Evolutionary conservation across 2,888 invertebrate species (phyloP).

Genomic region (Mythimna impura): DNA sequence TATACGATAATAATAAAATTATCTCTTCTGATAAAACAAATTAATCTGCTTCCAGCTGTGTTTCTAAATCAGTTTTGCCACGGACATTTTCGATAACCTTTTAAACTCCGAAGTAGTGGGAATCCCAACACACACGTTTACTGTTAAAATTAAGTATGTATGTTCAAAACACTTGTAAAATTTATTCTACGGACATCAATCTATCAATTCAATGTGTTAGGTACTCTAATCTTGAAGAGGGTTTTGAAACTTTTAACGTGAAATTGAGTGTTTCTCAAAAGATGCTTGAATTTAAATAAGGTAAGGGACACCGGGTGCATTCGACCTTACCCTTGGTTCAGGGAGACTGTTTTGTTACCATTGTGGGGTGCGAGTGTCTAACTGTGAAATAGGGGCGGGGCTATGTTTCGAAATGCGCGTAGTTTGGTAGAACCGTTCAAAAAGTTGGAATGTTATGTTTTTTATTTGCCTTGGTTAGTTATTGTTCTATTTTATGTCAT

Average conservation of each 20-base stretch:
- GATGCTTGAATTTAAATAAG: conserved; percentile 40
- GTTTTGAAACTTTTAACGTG: conserved; percentile 22
- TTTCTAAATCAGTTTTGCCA: conserved; percentile 7
- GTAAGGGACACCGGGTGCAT: conserved; percentile 18
- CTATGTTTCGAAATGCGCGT: conserved; percentile 30
- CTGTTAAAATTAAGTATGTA: conserved; percentile 2
- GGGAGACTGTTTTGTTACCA: conserved; percentile 48
- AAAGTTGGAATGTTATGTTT: conserved; percentile 12
- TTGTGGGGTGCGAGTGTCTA: conserved; percentile 47
- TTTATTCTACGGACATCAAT: conserved; percentile 15
- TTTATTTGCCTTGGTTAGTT: conserved; percentile 10
- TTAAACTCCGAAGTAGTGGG: background rate
- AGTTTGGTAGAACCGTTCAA: conserved; percentile 20
- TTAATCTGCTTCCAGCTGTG: background rate
- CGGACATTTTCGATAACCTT: background rate
- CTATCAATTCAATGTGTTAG: conserved; percentile 14
- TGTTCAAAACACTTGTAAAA: conserved; percentile 4
- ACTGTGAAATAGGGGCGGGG: conserved; percentile 47
- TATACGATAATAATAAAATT: background rate
- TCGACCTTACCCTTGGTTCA: conserved; percentile 46
- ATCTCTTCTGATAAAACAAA: background rate
- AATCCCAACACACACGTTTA: conserved; percentile 5
- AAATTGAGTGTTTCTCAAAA: conserved; percentile 23
- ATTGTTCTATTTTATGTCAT: background rate
- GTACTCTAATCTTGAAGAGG: conserved; percentile 16